phyloP scores from a whole-genome alignment of 1,140 invertebrate genomes.

The Psix sp. region DNA sequence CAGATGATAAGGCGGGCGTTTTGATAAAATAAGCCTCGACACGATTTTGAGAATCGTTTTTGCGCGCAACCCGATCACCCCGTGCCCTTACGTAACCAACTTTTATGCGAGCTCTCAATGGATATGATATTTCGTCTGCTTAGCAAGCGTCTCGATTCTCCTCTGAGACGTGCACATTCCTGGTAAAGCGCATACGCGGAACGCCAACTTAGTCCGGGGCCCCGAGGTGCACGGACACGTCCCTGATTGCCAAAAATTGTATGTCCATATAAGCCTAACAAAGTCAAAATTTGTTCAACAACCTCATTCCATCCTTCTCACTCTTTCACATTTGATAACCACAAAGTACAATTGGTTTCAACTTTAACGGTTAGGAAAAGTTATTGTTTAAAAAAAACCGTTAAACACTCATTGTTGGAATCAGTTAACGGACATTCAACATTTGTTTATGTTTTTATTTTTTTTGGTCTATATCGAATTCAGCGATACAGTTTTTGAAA shows the following conservation, averaged over 20 bases:
- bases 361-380: no score
- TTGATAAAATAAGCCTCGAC: slow-evolving; percentile 4
- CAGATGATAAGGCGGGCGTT: slow-evolving; percentile 14
- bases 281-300: no score
- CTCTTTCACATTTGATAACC: no score
- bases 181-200: slow-evolving; percentile 45
- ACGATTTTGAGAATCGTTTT: slow-evolving; percentile 17
- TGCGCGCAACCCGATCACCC: neutral
- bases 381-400: no score
- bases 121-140: slow-evolving; percentile 56
- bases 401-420: no score
- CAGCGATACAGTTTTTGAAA: no score
- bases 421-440: no score
- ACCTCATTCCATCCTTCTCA: no score
- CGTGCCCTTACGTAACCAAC: slow-evolving; percentile 17
- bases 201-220: neutral
- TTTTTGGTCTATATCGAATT: no score
- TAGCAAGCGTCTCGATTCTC: slow-evolving; percentile 59
- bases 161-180: slow-evolving; percentile 45
- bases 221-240: slow-evolving; percentile 4
- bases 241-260: slow-evolving; percentile 49
- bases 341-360: no score
- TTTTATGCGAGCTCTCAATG: slow-evolving; percentile 9
- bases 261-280: no score
- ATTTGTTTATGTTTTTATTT: no score